These are phyloP conservation scores for Scaptomyza polygonia DNA, from an alignment of 2,888 invertebrate genomes.

Conservation along the genomic window DNA sequence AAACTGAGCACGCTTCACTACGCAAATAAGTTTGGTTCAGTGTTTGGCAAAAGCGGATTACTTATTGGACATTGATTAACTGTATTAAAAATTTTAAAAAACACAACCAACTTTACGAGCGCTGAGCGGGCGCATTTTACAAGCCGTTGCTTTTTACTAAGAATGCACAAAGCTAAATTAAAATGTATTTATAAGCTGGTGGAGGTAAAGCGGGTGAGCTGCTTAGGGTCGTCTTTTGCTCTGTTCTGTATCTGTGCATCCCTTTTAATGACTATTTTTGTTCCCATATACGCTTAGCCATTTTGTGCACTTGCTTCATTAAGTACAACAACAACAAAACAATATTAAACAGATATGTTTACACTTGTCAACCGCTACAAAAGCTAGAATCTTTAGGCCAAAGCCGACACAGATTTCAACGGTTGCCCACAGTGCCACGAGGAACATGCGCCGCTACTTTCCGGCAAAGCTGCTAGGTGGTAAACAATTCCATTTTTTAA, in stretches of 20 bases:
- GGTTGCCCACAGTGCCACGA: too few species aligned
- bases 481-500: too few species aligned
- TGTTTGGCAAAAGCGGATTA: conserved; percentile 20
- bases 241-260: conserved; percentile 31
- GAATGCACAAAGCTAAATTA: conserved; percentile 79
- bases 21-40: conserved; percentile 62
- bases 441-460: too few species aligned
- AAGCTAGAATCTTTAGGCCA: too few species aligned
- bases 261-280: conserved; percentile 74
- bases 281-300: too few species aligned
- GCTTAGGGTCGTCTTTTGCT: background rate
- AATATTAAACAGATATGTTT: too few species aligned
- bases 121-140: conserved; percentile 71
- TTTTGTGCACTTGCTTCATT: too few species aligned
- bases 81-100: conserved; percentile 65
- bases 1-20: conserved; percentile 74
- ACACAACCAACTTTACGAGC: conserved; percentile 34
- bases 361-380: too few species aligned
- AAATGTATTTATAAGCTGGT: conserved; percentile 70
- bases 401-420: too few species aligned
- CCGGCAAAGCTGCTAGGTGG: too few species aligned
- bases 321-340: too few species aligned
- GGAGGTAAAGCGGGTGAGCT: background rate
- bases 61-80: conserved; percentile 69
- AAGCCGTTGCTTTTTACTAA: conserved; percentile 77